Evolutionary conservation across 2,888 invertebrate species (phyloP).

Genomic region (Cabera pusaria): DNA sequence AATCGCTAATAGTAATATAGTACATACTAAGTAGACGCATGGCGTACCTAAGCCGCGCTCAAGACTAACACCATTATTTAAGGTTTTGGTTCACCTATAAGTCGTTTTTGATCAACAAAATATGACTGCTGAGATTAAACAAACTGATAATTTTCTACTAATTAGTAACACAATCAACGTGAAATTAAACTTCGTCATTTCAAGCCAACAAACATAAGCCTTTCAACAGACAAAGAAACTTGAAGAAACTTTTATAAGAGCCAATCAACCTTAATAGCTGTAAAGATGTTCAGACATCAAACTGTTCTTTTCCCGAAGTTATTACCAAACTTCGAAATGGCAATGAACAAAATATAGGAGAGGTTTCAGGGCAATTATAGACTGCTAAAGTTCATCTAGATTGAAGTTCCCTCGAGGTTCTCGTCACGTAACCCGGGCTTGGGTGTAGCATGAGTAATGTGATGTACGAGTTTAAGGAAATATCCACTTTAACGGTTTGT

Average conservation of each 20-base stretch:
- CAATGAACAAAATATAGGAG: slow-evolving; percentile 39
- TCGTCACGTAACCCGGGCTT: slow-evolving; percentile 36
- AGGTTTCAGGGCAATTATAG: slow-evolving; percentile 29
- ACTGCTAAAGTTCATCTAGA: slow-evolving; percentile 31
- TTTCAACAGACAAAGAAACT: slow-evolving; percentile 4
- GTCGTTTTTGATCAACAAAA: no score
- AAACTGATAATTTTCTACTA: no score
- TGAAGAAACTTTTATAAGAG: slow-evolving; percentile 15
- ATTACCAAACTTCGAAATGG: slow-evolving; percentile 37
- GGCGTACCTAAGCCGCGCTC: no score
- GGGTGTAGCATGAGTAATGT: slow-evolving; percentile 48
- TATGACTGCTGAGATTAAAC: no score
- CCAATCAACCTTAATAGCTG: slow-evolving; percentile 22
- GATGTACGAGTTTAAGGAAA: slow-evolving; percentile 38
- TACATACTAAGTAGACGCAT: no score
- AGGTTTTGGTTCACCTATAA: no score
- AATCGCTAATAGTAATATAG: no score
- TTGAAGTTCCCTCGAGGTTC: slow-evolving; percentile 29
- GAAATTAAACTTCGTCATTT: no score
- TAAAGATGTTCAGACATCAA: slow-evolving; percentile 26
- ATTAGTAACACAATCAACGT: no score
- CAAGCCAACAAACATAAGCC: no score
- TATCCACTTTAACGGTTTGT: slow-evolving; percentile 37
- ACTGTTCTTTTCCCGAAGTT: slow-evolving; percentile 38
- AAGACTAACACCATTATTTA: no score